Conservation (phyloP, 1,140 invertebrate genomes). For the Pollicipes pollicipes region DNA sequence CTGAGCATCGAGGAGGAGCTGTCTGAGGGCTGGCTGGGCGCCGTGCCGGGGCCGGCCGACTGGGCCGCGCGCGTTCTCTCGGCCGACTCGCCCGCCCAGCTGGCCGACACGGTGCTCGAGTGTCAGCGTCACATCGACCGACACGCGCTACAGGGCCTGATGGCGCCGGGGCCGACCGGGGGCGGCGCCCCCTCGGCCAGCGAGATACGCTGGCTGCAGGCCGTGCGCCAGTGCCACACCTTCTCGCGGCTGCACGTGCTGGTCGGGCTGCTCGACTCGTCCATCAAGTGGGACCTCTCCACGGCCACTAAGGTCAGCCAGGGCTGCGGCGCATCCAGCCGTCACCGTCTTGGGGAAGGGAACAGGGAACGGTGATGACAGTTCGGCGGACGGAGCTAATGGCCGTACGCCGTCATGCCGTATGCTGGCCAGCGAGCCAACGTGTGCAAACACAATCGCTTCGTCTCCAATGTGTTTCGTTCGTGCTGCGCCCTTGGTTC, state of each 20-base stretch:
- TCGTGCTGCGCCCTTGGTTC: no score
- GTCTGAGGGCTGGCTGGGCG: constrained; percentile 25
- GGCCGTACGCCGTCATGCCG: neutral
- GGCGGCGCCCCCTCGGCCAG: no score
- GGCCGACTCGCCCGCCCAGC: neutral
- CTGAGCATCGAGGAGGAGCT: constrained; percentile 23
- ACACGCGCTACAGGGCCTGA: neutral
- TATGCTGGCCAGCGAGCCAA: neutral
- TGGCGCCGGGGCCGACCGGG: neutral
- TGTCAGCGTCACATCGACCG: neutral
- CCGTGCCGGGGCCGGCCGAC: constrained; percentile 23
- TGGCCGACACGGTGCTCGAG: neutral
- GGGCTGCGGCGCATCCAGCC: neutral
- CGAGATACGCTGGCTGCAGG: constrained; percentile 26
- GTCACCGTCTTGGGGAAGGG: neutral
- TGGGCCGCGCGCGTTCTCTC: constrained; percentile 19
- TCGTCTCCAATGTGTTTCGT: no score
- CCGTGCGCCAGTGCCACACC: constrained; percentile 24
- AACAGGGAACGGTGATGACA: no score
- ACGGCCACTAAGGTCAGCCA: constrained; percentile 29
- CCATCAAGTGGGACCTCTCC: constrained; percentile 32
- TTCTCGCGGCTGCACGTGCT: constrained; percentile 29
- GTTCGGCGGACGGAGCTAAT: no score
- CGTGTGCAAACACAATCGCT: no score
- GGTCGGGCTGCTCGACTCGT: constrained; percentile 27